Evolutionary conservation across 2,113 vertebrate species (phyloP).

Genomic region (Platysteira castanea): DNA sequence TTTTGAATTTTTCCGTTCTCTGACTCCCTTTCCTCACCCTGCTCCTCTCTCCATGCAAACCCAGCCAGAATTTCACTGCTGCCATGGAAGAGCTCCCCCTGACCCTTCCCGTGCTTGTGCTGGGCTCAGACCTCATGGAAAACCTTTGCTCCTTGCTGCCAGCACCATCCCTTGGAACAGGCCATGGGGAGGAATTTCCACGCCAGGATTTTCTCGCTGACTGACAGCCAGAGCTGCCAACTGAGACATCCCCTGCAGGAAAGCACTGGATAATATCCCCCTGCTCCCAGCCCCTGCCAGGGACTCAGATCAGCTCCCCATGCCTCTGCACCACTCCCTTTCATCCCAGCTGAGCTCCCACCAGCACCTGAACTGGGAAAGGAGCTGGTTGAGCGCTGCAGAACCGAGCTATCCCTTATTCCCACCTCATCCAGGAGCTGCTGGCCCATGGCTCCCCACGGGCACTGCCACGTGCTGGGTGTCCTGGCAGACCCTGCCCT

Average conservation of each 20-base stretch:
- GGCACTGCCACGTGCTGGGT: fast-evolving
- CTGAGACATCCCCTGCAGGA: neutral
- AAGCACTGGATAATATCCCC: neutral
- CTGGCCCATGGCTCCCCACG: neutral
- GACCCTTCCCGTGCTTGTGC: neutral
- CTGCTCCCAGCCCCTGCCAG: neutral
- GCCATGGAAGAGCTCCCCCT: neutral
- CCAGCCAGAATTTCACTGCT: neutral
- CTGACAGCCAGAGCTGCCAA: neutral
- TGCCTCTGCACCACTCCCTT: fast-evolving
- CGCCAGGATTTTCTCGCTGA: neutral
- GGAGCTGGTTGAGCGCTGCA: neutral
- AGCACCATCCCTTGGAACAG: neutral
- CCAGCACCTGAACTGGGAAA: neutral
- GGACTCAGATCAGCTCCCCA: neutral
- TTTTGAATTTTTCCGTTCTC: neutral
- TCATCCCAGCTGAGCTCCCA: neutral
- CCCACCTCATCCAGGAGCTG: neutral
- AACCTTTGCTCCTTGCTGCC: neutral
- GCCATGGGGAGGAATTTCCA: neutral
- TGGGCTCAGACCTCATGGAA: neutral
- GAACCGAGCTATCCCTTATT: neutral
- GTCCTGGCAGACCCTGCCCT: neutral
- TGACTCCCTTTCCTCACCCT: neutral
- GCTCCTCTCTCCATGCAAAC: neutral